These are phyloP conservation scores for Agrochola circellaris DNA, from an alignment of 2,888 invertebrate species.

Conservation along the genomic window DNA sequence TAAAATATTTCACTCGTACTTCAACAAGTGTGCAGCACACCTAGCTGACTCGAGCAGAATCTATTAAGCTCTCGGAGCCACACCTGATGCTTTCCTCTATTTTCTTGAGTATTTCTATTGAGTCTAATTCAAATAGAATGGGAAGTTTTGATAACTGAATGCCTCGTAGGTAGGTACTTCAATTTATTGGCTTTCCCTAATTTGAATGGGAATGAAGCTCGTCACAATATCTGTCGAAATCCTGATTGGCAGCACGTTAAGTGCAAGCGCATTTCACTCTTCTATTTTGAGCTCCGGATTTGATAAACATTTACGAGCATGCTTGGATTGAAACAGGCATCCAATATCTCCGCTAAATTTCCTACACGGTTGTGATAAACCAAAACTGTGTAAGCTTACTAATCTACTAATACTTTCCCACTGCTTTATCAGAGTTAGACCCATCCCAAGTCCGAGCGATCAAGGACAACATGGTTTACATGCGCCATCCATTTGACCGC, in stretches of 20 bases:
- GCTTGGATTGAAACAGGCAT: constrained; percentile 28
- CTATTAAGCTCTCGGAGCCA: constrained; percentile 24
- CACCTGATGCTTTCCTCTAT: constrained; percentile 42
- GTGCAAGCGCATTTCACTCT: constrained; percentile 23
- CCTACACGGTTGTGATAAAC: constrained; percentile 34
- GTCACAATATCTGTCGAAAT: constrained; percentile 21
- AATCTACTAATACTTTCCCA: constrained; percentile 75
- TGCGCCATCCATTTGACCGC: constrained; percentile 81
- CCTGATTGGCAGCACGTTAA: constrained; percentile 6
- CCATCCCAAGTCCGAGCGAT: constrained; percentile 86
- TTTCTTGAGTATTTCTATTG: constrained; percentile 17
- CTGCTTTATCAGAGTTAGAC: constrained; percentile 87
- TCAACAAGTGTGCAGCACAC: not conserved
- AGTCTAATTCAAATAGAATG: not conserved
- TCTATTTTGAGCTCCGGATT: constrained; percentile 23
- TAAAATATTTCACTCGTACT: constrained; percentile 11
- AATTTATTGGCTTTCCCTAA: not conserved
- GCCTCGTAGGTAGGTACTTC: not conserved
- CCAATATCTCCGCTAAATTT: constrained; percentile 28
- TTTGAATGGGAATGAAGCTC: constrained; percentile 7
- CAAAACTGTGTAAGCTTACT: constrained; percentile 73
- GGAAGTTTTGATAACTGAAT: not conserved
- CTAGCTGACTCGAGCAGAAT: constrained; percentile 19
- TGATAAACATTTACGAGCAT: constrained; percentile 25
- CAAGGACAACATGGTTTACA: constrained; percentile 82